A percentile compares a stretch with the other conserved stretches of the same genome.
Conservation (phyloP, 37 sponge, comb jelly and placozoan genomes). For the Spongilla lacustris region DNA sequence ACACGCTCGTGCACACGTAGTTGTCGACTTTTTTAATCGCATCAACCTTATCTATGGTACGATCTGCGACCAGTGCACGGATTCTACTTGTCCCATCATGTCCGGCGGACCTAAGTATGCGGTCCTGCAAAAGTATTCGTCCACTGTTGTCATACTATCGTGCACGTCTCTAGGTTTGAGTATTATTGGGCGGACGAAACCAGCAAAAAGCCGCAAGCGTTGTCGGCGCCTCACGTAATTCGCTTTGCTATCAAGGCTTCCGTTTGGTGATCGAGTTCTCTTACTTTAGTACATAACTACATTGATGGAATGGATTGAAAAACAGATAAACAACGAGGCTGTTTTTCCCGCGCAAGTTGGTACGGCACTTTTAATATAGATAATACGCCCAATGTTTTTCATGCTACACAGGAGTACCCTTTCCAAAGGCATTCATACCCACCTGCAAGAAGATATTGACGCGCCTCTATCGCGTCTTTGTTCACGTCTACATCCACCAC, state of each 20-base stretch:
- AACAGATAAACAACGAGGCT: conserved; percentile 75
- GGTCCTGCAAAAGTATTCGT: background rate
- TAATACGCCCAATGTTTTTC: no score
- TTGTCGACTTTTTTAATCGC: conserved; percentile 95
- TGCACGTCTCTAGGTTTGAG: conserved; percentile 62
- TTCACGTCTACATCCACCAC: conserved; percentile 95
- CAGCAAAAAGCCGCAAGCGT: conserved; percentile 83
- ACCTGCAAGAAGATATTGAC: conserved; percentile 91
- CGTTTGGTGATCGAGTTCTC: background rate
- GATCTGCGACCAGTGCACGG: conserved; percentile 79
- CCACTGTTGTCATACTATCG: background rate
- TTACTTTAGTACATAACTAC: conserved; percentile 66
- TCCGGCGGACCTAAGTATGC: conserved; percentile 89
- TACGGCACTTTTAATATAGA: conserved; percentile 32
- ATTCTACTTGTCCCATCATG: conserved; percentile 79
- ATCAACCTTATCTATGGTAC: conserved; percentile 94
- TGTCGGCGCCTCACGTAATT: conserved; percentile 72
- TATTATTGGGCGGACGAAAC: conserved; percentile 93
- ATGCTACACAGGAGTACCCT: conserved; percentile 75
- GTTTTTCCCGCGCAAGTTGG: conserved; percentile 81
- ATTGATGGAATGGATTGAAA: conserved; percentile 92
- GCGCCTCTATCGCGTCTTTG: conserved; percentile 90
- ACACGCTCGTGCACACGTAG: conserved; percentile 3
- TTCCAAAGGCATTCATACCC: conserved; percentile 82
- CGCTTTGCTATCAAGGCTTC: background rate